phyloP scores from a whole-genome alignment of 1,140 invertebrate genomes.

The Leptinotarsa lineolata region DNA sequence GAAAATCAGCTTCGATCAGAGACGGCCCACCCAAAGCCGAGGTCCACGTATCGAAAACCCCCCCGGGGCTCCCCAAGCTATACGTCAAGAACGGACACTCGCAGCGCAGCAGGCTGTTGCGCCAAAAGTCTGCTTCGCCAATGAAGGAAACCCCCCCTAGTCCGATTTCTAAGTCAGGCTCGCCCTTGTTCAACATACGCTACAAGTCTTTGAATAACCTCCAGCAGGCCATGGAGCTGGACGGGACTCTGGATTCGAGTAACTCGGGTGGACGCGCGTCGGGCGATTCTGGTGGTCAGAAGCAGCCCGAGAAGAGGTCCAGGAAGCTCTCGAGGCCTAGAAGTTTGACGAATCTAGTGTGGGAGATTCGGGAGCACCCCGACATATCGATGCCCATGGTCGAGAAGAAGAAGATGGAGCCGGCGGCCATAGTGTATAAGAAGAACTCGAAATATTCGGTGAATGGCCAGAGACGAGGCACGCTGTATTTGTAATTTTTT shows the following conservation, averaged over 20 bases:
- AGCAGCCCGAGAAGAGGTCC: constrained; percentile 80
- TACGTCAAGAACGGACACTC: constrained; percentile 77
- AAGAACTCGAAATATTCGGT: constrained; percentile 53
- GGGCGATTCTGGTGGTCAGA: constrained; percentile 75
- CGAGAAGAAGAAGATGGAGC: constrained; percentile 48
- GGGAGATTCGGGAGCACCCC: constrained; percentile 60
- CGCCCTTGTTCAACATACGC: constrained; percentile 79
- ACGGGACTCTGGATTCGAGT: constrained; percentile 83
- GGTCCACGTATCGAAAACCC: constrained; percentile 59
- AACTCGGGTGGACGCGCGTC: constrained; percentile 84
- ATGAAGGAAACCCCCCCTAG: constrained; percentile 72
- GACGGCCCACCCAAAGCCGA: constrained; percentile 51
- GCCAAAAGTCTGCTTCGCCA: constrained; percentile 74
- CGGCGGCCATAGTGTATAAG: constrained; percentile 52
- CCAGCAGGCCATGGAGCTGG: constrained; percentile 75
- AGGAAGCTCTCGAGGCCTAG: constrained; percentile 75
- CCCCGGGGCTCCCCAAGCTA: constrained; percentile 69
- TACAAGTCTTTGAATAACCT: constrained; percentile 83
- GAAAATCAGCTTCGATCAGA: constrained; percentile 60
- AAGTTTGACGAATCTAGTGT: constrained; percentile 84
- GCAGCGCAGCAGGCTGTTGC: constrained; percentile 66
- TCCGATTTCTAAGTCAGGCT: constrained; percentile 69
- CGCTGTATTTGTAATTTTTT: constrained; percentile 51
- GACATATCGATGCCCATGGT: constrained; percentile 53
- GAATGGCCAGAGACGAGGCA: constrained; percentile 45